A percentile compares a stretch with the other conserved stretches of the same genome.
Evolutionary conservation across 2,113 vertebrate species (phyloP).

Genomic region (Rynchops niger): DNA sequence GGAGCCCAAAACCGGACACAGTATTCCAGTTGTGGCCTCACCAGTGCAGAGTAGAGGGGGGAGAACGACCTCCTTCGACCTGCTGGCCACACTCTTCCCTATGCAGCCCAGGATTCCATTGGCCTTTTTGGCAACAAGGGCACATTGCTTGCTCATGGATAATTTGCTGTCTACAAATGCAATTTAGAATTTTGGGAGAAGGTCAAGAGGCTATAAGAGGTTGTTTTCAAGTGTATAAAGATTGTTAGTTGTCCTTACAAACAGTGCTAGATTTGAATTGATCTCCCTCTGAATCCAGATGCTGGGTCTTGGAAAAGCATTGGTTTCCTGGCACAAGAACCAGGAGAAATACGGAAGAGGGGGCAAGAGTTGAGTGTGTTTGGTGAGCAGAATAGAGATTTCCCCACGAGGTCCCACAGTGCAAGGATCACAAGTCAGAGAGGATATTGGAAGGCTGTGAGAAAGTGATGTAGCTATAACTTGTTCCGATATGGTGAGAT

Average conservation of each 20-base stretch:
- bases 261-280: conserved; percentile 1
- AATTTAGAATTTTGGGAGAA: neutral
- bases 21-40: too few relatives aligned
- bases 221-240: neutral
- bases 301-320: conserved; percentile 11
- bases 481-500: neutral
- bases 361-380: neutral
- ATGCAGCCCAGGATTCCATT: too few relatives aligned
- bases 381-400: neutral
- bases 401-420: neutral
- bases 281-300: neutral
- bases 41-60: too few relatives aligned
- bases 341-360: neutral
- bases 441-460: neutral
- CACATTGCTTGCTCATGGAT: too few relatives aligned
- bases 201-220: neutral
- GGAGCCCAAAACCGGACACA: too few relatives aligned
- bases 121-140: too few relatives aligned
- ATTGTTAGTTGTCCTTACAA: neutral
- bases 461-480: neutral
- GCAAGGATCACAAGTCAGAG: rapidly evolving
- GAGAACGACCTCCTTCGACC: too few relatives aligned
- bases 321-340: neutral
- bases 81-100: too few relatives aligned
- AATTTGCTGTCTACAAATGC: too few relatives aligned